These are phyloP conservation scores for Notodonta ziczac DNA, from an alignment of 2,888 invertebrate species.

Conservation along the genomic window DNA sequence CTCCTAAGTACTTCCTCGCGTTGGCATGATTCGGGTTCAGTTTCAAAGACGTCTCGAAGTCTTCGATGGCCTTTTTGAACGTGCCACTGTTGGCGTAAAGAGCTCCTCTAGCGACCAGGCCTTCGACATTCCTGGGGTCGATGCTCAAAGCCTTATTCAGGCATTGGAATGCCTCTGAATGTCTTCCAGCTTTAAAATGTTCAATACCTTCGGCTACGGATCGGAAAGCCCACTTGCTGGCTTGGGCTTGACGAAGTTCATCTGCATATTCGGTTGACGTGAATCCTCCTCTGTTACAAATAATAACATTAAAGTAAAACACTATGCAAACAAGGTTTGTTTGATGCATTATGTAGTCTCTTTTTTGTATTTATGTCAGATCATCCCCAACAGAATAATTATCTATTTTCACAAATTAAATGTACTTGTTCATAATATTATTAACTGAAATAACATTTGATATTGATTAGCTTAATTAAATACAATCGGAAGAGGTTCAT, in stretches of 20 bases:
- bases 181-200: slow-evolving; percentile 96
- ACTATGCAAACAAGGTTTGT: too few species aligned
- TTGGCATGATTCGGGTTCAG: slow-evolving; percentile 95
- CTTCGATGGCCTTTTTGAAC: slow-evolving; percentile 96
- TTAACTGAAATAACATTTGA: too few species aligned
- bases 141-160: slow-evolving; percentile 96
- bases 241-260: slow-evolving; percentile 94
- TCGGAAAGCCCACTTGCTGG: slow-evolving; percentile 96
- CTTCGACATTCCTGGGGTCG: slow-evolving; percentile 96
- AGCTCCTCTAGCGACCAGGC: slow-evolving; percentile 95
- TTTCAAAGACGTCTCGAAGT: slow-evolving; percentile 96
- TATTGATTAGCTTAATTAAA: too few species aligned
- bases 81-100: slow-evolving; percentile 97
- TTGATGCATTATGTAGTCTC: too few species aligned
- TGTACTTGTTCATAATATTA: too few species aligned
- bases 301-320: slow-evolving; percentile 5
- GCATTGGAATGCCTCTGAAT: slow-evolving; percentile 97
- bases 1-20: slow-evolving; percentile 96
- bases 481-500: too few species aligned
- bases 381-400: too few species aligned
- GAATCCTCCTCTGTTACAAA: slow-evolving; percentile 87
- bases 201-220: slow-evolving; percentile 98
- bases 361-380: too few species aligned
- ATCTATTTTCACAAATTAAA: too few species aligned
- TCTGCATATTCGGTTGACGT: slow-evolving; percentile 92